phyloP scores from a whole-genome alignment of 2,113 vertebrate genomes.

The Ochotona curzoniae region DNA sequence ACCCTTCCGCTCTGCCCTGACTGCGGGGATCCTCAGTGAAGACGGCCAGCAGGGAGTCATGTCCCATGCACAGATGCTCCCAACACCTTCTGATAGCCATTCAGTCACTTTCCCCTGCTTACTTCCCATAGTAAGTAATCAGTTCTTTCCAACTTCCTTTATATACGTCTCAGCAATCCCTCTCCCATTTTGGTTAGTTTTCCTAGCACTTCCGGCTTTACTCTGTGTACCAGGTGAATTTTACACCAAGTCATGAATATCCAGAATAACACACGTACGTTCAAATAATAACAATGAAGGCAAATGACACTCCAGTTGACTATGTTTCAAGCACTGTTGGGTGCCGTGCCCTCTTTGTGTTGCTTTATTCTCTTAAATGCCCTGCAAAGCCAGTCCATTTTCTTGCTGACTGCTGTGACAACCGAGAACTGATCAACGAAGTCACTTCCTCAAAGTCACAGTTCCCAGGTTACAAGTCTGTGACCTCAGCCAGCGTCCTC shows the following conservation, averaged over 20 bases:
- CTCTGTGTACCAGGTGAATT: constrained; percentile 10
- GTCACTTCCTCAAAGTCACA: constrained; percentile 7
- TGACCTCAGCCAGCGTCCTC: too few relatives aligned
- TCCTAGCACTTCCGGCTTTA: constrained; percentile 25
- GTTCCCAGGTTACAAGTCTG: not conserved
- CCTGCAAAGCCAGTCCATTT: not conserved
- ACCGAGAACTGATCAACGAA: not conserved
- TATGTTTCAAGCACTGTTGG: not conserved
- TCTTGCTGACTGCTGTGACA: not conserved
- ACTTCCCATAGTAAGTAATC: not conserved
- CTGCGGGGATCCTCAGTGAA: not conserved
- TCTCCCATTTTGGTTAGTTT: not conserved
- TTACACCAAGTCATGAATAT: not conserved
- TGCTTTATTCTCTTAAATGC: not conserved
- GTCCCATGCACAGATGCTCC: not conserved
- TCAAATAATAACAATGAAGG: not conserved
- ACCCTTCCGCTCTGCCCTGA: not conserved
- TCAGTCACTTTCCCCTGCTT: not conserved
- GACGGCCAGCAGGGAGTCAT: not conserved
- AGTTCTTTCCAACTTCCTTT: not conserved
- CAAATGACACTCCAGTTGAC: not conserved
- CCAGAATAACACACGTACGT: not conserved
- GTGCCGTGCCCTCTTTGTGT: not conserved
- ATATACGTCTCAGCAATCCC: not conserved
- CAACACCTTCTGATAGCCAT: not conserved